phyloP scores from a whole-genome alignment of 2,113 vertebrate genomes.

The Fregata magnificens region DNA sequence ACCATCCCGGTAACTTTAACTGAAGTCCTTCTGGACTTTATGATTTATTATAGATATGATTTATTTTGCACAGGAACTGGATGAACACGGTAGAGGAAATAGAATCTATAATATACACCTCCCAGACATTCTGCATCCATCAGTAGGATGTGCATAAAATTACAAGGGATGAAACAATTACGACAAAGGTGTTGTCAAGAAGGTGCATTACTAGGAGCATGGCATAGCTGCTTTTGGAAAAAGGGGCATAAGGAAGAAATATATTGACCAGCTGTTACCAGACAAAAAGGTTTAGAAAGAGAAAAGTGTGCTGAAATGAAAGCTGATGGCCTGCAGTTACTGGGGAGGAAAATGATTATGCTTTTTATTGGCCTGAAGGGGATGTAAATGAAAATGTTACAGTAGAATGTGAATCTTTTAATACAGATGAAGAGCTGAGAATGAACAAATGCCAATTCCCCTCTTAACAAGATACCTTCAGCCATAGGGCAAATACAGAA shows the following conservation, averaged over 20 bases:
- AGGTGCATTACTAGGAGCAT: neutral
- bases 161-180: neutral
- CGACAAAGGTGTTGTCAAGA: neutral
- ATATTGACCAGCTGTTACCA: conserved; percentile 35
- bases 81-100: neutral
- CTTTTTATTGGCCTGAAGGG: conserved; percentile 61
- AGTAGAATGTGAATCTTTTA: conserved; percentile 33
- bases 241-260: conserved; percentile 25
- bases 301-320: conserved; percentile 39
- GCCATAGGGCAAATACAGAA: neutral
- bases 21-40: neutral
- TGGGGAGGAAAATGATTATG: conserved; percentile 38
- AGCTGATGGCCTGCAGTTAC: conserved; percentile 51
- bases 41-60: neutral
- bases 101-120: neutral
- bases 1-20: neutral
- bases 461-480: neutral
- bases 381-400: conserved; percentile 58
- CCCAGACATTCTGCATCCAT: neutral
- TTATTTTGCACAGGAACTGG: neutral
- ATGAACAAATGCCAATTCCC: conserved; percentile 6
- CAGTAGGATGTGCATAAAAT: neutral
- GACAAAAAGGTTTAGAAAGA: conserved; percentile 25
- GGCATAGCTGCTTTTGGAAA: neutral
- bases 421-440: conserved; percentile 11